These are phyloP conservation scores for Kryptolebias ocellatus DNA, from an alignment of 2,797 vertebrate species.

Conservation along the genomic window DNA sequence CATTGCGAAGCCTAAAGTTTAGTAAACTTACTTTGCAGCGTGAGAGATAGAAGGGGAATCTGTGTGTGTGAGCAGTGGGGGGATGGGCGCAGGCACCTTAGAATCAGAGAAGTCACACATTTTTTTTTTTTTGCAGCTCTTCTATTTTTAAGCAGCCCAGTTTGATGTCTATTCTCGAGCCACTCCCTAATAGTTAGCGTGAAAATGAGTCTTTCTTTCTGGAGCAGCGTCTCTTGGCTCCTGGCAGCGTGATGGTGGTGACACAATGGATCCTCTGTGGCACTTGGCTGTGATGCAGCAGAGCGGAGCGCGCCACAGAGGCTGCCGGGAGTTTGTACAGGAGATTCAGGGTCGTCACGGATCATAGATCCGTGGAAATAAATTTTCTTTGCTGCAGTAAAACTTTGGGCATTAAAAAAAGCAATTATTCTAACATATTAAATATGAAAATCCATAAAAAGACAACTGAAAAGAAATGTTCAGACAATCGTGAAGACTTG, in stretches of 20 bases:
- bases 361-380: slow-evolving; percentile 12
- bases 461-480: neutral
- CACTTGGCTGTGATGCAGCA: slow-evolving; percentile 72
- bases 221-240: slow-evolving; percentile 74
- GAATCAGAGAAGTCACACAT: slow-evolving; percentile 55
- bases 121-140: slow-evolving; percentile 45
- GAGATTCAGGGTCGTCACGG: neutral
- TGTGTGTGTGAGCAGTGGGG: neutral
- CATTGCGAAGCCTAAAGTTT: slow-evolving; percentile 26
- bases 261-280: slow-evolving; percentile 79
- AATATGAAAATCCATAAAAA: neutral
- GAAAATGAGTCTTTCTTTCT: slow-evolving; percentile 75
- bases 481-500: slow-evolving; percentile 18
- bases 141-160: slow-evolving; percentile 81
- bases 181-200: slow-evolving; percentile 70
- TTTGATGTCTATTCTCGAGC: slow-evolving; percentile 80
- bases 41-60: slow-evolving; percentile 21
- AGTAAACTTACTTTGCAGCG: slow-evolving; percentile 21
- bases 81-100: neutral
- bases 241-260: slow-evolving; percentile 66
- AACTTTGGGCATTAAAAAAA: neutral
- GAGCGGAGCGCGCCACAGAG: slow-evolving; percentile 49
- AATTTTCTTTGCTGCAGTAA: neutral
- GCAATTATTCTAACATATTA: neutral
- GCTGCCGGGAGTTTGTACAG: slow-evolving; percentile 40